Percentiles rank a stretch among this genome's conserved stretches.
Evolutionary conservation across 1,140 invertebrate species (phyloP).

Genomic region (Pinna nobilis): DNA sequence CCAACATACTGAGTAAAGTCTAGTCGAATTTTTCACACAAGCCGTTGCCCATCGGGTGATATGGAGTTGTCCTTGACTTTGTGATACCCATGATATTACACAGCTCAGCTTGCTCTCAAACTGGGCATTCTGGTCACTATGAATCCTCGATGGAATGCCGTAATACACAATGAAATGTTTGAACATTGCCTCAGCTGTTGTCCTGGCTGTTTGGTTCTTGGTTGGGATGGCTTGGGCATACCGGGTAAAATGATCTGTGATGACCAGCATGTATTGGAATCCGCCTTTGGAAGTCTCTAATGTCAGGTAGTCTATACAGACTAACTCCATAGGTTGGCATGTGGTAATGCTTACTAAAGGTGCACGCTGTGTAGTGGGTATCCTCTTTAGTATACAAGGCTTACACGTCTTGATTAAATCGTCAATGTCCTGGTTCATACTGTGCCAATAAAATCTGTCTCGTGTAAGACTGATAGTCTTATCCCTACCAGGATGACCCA

Average conservation of each 20-base stretch:
- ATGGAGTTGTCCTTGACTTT: constrained; percentile 1
- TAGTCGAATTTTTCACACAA: background rate
- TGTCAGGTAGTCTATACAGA: constrained; percentile 35
- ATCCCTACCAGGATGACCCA: constrained; percentile 32
- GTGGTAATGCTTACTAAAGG: constrained; percentile 24
- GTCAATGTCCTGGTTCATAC: constrained; percentile 32
- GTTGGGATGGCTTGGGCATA: constrained; percentile 17
- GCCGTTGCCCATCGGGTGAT: background rate
- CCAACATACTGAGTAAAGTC: constrained; percentile 31
- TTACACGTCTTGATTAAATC: constrained; percentile 20
- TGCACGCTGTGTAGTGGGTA: background rate
- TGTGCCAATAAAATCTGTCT: constrained; percentile 36
- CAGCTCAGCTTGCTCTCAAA: background rate
- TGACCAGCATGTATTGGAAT: constrained; percentile 18
- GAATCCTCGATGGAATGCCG: constrained; percentile 4
- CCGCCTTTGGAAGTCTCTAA: constrained; percentile 22
- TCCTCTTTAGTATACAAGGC: constrained; percentile 8
- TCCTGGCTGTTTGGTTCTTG: constrained; percentile 12
- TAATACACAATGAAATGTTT: background rate
- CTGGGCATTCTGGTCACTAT: background rate
- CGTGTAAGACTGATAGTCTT: constrained; percentile 2
- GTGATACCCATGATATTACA: background rate
- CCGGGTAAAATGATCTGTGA: constrained; percentile 24
- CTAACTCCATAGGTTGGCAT: constrained; percentile 16
- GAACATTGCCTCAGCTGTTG: background rate